These are phyloP conservation scores for Dendrolimus pini DNA, from an alignment of 2,888 invertebrate species.

Conservation along the genomic window DNA sequence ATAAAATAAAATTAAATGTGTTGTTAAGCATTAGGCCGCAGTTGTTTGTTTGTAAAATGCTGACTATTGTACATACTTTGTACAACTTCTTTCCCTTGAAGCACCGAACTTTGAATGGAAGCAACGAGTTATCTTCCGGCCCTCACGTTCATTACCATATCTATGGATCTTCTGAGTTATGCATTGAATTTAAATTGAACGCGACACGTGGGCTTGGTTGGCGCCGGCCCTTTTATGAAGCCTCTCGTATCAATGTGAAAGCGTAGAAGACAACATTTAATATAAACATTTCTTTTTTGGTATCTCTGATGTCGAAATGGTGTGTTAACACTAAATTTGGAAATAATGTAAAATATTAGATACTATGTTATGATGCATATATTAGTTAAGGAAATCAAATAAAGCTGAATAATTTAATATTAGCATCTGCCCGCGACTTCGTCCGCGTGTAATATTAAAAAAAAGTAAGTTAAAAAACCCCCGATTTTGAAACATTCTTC, in stretches of 20 bases:
- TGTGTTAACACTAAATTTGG: background rate
- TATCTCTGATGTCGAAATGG: background rate
- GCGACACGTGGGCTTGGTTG: conserved; percentile 47
- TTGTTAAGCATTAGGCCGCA: too few species aligned
- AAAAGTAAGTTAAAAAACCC: too few species aligned
- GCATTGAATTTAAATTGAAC: conserved; percentile 61
- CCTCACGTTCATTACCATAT: conserved; percentile 31
- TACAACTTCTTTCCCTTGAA: background rate
- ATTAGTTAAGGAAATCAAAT: too few species aligned
- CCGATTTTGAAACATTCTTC: too few species aligned
- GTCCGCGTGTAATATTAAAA: too few species aligned
- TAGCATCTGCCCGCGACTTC: too few species aligned
- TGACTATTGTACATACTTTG: too few species aligned
- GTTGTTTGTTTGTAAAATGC: too few species aligned
- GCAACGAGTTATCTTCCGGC: conserved; percentile 35
- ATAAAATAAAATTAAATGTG: too few species aligned
- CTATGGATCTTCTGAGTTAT: conserved; percentile 29
- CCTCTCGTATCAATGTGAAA: background rate
- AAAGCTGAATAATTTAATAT: too few species aligned
- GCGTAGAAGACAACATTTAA: background rate
- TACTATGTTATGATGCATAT: too few species aligned
- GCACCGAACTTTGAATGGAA: conserved; percentile 8
- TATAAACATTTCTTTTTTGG: background rate
- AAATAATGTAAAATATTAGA: background rate
- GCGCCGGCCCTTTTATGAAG: conserved; percentile 28